Conservation (phyloP, 2,113 vertebrate species). For the Zosterops lateralis region DNA sequence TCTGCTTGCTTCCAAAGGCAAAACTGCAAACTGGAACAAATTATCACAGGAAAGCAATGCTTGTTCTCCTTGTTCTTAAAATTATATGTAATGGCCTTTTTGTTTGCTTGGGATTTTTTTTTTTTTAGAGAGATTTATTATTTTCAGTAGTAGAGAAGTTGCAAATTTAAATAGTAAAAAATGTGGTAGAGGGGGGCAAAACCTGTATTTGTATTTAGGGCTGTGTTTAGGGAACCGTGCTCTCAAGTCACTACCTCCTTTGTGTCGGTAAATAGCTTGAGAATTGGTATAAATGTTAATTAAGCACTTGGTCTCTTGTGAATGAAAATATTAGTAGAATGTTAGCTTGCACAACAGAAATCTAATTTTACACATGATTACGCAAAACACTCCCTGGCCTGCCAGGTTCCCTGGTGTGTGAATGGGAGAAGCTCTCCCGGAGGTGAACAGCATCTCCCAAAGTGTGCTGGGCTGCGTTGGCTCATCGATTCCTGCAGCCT, state of each 20-base stretch:
- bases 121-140: not conserved
- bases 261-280: slow-evolving; percentile 41
- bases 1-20: not conserved
- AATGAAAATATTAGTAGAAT: slow-evolving; percentile 55
- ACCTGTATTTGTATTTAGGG: not conserved
- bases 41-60: not conserved
- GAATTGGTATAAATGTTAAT: slow-evolving; percentile 42
- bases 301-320: slow-evolving; percentile 31
- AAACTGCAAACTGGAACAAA: not conserved
- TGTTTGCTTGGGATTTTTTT: not conserved
- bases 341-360: slow-evolving; percentile 23
- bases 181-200: not conserved
- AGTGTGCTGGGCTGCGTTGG: not conserved
- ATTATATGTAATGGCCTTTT: not conserved
- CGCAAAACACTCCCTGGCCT: not conserved
- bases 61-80: not conserved
- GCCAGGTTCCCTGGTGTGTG: not conserved
- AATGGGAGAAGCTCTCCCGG: not conserved
- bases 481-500: not conserved
- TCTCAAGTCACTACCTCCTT: slow-evolving; percentile 9
- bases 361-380: slow-evolving; percentile 51
- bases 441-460: not conserved
- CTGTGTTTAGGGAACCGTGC: not conserved
- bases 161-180: not conserved
- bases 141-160: not conserved